phyloP scores from a whole-genome alignment of 2,113 vertebrate species.

The Genyomyrus donnyi region DNA sequence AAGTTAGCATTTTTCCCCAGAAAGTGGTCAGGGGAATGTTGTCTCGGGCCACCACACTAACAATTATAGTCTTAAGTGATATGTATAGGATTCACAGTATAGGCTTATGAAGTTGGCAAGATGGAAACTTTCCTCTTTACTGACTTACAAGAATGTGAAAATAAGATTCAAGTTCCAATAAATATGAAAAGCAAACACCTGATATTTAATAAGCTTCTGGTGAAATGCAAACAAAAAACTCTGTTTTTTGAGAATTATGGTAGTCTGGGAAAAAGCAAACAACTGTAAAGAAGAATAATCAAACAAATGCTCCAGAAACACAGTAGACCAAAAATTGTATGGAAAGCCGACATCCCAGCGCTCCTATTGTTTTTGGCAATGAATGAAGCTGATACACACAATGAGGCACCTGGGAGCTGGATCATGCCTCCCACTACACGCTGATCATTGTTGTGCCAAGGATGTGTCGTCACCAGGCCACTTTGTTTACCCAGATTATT shows the following conservation, averaged over 20 bases:
- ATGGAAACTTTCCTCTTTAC: constrained; percentile 32
- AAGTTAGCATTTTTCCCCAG: constrained; percentile 17
- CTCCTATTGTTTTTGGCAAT: constrained; percentile 49
- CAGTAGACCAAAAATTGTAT: constrained; percentile 32
- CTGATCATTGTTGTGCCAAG: constrained; percentile 9
- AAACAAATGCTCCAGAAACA: not conserved
- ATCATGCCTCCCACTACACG: not conserved
- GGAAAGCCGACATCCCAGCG: constrained; percentile 41
- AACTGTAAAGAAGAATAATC: not conserved
- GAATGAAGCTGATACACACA: constrained; percentile 24
- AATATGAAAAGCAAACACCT: not conserved
- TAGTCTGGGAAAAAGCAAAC: not conserved
- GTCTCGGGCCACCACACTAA: constrained; percentile 24
- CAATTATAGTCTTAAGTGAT: constrained; percentile 37
- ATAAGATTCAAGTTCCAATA: not conserved
- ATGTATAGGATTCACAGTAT: constrained; percentile 17
- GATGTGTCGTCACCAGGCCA: not conserved
- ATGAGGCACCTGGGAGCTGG: not conserved
- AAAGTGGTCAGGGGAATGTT: constrained; percentile 8
- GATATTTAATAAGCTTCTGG: not conserved
- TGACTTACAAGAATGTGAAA: not conserved
- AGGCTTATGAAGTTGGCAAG: constrained; percentile 7
- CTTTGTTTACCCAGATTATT: constrained; percentile 15
- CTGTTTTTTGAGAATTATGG: not conserved
- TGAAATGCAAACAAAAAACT: not conserved